These are phyloP conservation scores for Heliconius ethilla DNA, from an alignment of 2,888 invertebrate species.

Conservation along the genomic window DNA sequence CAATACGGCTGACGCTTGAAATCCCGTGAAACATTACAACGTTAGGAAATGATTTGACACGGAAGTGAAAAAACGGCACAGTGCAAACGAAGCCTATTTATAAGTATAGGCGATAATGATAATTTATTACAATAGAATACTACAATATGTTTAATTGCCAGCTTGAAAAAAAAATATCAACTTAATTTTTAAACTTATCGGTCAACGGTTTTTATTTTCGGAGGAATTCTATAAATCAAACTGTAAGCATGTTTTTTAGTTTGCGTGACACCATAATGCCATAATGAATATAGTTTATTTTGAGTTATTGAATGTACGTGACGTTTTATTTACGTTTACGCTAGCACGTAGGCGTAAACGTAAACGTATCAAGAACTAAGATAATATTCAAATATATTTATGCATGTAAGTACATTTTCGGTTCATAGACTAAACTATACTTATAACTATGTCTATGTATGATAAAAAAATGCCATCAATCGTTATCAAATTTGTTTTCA, in stretches of 20 bases:
- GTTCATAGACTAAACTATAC: too few relatives aligned
- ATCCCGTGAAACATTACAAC: too few relatives aligned
- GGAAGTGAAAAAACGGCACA: background rate
- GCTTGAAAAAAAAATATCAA: background rate
- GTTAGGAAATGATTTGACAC: background rate
- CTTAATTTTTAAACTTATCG: background rate
- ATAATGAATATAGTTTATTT: constrained; percentile 7
- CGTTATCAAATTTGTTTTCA: constrained; percentile 3
- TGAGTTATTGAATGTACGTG: constrained; percentile 19
- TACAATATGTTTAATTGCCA: too few relatives aligned
- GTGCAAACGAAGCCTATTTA: background rate
- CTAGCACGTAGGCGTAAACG: background rate
- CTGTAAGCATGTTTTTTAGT: background rate
- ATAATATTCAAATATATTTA: background rate
- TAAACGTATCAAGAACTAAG: background rate
- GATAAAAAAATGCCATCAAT: background rate
- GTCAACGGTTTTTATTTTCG: constrained; percentile 1
- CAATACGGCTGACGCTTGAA: too few relatives aligned
- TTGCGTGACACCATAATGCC: constrained; percentile 13
- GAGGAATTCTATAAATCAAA: constrained; percentile 1
- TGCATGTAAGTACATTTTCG: too few relatives aligned
- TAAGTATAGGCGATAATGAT: background rate
- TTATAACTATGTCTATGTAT: background rate
- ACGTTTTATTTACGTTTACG: background rate
- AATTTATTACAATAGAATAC: background rate